These are phyloP conservation scores for Sigmodon hispidus DNA, from an alignment of 2,113 vertebrate genomes.

Conservation along the genomic window DNA sequence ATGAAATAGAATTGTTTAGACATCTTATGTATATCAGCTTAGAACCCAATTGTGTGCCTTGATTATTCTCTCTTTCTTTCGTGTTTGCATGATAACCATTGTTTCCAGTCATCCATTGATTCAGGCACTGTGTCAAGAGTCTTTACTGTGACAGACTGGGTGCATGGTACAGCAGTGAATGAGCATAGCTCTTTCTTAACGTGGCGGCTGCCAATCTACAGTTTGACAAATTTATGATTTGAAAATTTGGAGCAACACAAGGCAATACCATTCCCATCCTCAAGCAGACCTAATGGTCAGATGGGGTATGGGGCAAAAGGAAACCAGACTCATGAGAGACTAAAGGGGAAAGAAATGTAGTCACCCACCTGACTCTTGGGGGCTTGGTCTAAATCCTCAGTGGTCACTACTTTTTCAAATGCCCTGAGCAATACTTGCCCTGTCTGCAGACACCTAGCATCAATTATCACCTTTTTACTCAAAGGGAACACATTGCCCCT, in stretches of 20 bases:
- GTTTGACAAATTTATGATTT: neutral
- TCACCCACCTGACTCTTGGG: neutral
- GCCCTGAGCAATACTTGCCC: neutral
- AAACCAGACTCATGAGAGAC: neutral
- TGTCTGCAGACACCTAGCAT: neutral
- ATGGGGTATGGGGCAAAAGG: neutral
- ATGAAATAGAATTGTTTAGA: conserved; percentile 48
- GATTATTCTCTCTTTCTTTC: neutral
- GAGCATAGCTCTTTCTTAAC: neutral
- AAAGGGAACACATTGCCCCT: neutral
- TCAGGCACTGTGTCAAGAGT: fast-evolving
- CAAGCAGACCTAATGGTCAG: neutral
- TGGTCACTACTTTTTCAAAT: neutral
- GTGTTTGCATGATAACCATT: fast-evolving
- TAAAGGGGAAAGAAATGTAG: neutral
- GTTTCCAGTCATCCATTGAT: neutral
- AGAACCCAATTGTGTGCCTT: neutral
- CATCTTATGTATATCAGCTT: neutral
- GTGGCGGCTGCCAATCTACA: neutral
- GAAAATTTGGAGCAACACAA: neutral
- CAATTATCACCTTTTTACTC: neutral
- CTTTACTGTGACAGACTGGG: neutral
- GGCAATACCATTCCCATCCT: neutral
- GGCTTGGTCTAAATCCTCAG: neutral
- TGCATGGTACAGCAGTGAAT: no score